phyloP scores from a whole-genome alignment of 2,888 invertebrate genomes.

The Strigamia maritima region DNA sequence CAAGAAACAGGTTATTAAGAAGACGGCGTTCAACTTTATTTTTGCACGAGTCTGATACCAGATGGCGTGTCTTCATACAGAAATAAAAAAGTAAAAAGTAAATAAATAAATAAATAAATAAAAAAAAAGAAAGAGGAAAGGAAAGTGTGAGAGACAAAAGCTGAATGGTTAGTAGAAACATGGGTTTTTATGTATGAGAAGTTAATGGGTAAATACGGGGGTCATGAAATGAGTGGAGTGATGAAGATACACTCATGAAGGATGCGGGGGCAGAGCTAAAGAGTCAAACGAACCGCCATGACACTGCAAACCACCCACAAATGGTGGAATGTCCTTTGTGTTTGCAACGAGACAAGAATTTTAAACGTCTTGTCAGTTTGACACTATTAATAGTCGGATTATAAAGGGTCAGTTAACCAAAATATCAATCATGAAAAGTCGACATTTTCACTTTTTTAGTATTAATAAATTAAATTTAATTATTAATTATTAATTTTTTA shows the following conservation, averaged over 20 bases:
- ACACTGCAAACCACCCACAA: constrained; percentile 27
- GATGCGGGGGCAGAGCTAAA: background rate
- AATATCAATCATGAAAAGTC: background rate
- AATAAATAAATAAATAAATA: background rate
- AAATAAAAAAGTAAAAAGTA: background rate
- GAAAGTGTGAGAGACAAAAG: background rate
- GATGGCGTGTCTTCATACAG: constrained; percentile 9
- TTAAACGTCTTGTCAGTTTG: background rate
- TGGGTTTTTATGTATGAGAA: constrained; percentile 8
- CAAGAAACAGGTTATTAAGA: constrained; percentile 34
- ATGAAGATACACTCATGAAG: constrained; percentile 24
- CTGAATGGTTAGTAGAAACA: background rate
- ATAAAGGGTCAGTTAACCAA: background rate
- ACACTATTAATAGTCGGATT: background rate
- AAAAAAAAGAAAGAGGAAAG: background rate
- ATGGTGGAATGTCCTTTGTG: constrained; percentile 25
- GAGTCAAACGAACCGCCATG: background rate
- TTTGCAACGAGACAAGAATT: constrained; percentile 10
- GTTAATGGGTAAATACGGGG: constrained; percentile 28
- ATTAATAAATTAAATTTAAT: too few species aligned
- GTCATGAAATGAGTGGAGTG: constrained; percentile 13
- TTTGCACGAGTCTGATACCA: background rate
- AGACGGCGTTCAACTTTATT: constrained; percentile 20
- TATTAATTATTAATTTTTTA: too few species aligned
- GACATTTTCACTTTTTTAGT: too few species aligned